These are phyloP conservation scores for Cosmia pyralina DNA, from an alignment of 2,888 invertebrate genomes.

Conservation along the genomic window DNA sequence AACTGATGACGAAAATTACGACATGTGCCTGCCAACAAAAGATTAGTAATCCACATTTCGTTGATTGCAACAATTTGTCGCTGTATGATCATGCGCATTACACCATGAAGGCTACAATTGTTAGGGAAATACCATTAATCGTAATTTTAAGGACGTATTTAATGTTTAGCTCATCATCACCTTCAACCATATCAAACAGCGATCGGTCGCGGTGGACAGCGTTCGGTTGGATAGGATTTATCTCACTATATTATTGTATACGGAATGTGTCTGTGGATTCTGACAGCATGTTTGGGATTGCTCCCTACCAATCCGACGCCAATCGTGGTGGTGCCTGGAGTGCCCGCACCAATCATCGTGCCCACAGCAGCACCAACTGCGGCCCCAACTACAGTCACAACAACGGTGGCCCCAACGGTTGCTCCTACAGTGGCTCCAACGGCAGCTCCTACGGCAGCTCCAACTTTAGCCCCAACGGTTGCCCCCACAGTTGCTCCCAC, in stretches of 20 bases:
- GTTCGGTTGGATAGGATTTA: slow-evolving; percentile 15
- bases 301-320: slow-evolving; percentile 79
- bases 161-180: slow-evolving; percentile 78
- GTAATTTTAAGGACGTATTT: slow-evolving; percentile 84
- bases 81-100: slow-evolving; percentile 83
- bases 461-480: slow-evolving; percentile 46
- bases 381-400: too few relatives aligned
- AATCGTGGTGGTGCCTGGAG: slow-evolving; percentile 80
- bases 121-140: slow-evolving; percentile 87
- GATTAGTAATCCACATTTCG: slow-evolving; percentile 85
- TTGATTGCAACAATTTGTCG: slow-evolving; percentile 88
- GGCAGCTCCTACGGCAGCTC: slow-evolving; percentile 29
- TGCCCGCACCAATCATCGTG: slow-evolving; percentile 82
- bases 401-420: slow-evolving; percentile 59
- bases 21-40: slow-evolving; percentile 72
- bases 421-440: slow-evolving; percentile 52
- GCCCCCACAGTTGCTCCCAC: slow-evolving; percentile 58
- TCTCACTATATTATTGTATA: slow-evolving; percentile 31
- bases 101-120: slow-evolving; percentile 88
- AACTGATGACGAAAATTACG: slow-evolving; percentile 73
- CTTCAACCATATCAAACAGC: slow-evolving; percentile 69
- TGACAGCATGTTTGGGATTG: slow-evolving; percentile 87
- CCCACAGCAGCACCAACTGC: slow-evolving; percentile 78
- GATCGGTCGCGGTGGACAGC: slow-evolving; percentile 56
- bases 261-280: slow-evolving; percentile 87